These are phyloP conservation scores for Malurus leucopterus DNA, from an alignment of 2,797 vertebrate species.

Conservation along the genomic window DNA sequence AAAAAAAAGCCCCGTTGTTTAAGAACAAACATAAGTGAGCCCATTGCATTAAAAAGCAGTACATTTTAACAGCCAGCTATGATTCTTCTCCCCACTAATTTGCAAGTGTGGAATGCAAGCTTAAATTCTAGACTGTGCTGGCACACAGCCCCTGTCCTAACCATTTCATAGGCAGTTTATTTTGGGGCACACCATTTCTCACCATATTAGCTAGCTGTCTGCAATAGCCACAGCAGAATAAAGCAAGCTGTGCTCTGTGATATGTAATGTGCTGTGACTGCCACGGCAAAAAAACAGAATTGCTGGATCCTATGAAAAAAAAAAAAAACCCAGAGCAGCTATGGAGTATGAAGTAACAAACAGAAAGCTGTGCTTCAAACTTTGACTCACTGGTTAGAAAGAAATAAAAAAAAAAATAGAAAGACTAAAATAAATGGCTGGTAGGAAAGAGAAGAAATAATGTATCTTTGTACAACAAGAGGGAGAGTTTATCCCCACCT, in stretches of 20 bases:
- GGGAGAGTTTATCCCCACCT: background rate
- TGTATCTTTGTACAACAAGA: background rate
- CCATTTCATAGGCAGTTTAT: background rate
- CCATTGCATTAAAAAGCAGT: background rate
- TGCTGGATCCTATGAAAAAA: background rate
- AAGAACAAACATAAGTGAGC: background rate
- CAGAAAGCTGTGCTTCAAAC: background rate
- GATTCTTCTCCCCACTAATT: background rate
- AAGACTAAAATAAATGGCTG: background rate
- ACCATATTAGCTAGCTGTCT: background rate
- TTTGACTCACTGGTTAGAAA: background rate
- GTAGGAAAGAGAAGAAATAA: background rate
- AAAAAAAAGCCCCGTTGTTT: background rate
- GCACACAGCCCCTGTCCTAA: background rate
- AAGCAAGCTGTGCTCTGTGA: background rate
- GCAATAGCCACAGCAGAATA: background rate
- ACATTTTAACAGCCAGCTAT: background rate
- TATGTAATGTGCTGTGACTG: background rate
- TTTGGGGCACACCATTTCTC: background rate
- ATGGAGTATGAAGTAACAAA: background rate
- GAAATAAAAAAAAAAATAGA: background rate
- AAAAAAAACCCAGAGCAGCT: background rate
- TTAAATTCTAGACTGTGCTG: background rate
- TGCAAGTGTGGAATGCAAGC: background rate
- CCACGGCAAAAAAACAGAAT: background rate